Evolutionary conservation across 2,113 vertebrate species (phyloP), one percentile per base, ranked within the genome.

Genomic region (Passer montanus): DNA sequence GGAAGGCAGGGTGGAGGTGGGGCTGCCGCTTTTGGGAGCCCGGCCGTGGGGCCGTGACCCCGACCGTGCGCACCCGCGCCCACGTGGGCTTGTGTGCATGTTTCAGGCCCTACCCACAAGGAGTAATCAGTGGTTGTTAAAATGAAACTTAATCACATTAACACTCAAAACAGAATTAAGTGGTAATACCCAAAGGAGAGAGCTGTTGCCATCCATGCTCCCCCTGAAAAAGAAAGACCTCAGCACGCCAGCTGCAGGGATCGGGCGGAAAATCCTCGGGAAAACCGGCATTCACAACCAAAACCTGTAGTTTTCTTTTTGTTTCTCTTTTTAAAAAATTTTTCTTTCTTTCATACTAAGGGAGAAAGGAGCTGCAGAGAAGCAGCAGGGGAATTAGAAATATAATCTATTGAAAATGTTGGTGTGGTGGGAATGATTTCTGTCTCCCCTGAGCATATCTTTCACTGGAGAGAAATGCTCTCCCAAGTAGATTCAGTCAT

Each of bases 1-100:
- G 35, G 26, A 75, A 68, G 63, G 72, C 72, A 52, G 59, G 24
- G 27, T 64, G 90, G 58, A 33, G 39, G 20, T 5, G 39, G 28
- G 23, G 28, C 55, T 80, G 33, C 6, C 33, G 4, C 7, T 86
- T 68, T 81, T 33, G 8, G 27, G 67, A 53, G 49, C 44, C 8
- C 46, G 3, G 12, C 47, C 30, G 19, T 28, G 35, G 52, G 23
- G 37, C 66, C 44, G 41, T 64, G 41, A 15, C 43, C 39, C 9
- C 69, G 11, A 11, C 52, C 6, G 7, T 0, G 0, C 1, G 23
- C 30, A 4, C 41, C 33, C 4, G 3, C 15, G 11, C 68, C 37
- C 3, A 0, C 2, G 0, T 9, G 46, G 2, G 1, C 53, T 58
- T 5, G 43, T 7, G 22, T 15, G 6, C 10, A 0, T 0, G 1